These are phyloP conservation scores for Cistogaster globosa DNA, from an alignment of 2,888 invertebrate genomes.

Conservation along the genomic window DNA sequence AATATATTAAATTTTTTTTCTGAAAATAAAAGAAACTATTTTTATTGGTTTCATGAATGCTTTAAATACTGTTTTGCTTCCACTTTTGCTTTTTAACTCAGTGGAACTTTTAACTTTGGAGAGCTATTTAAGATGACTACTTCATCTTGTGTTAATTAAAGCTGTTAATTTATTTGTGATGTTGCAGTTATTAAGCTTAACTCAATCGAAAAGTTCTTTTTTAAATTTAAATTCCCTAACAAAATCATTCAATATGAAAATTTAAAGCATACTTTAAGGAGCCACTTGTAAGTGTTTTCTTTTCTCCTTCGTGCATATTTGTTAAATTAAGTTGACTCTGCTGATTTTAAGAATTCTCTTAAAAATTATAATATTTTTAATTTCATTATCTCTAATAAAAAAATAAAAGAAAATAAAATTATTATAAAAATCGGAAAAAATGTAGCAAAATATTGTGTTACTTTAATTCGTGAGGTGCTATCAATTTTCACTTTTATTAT, in stretches of 20 bases:
- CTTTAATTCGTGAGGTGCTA: constrained; percentile 65
- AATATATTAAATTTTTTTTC: no score
- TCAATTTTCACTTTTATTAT: constrained; percentile 40
- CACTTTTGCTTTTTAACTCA: no score
- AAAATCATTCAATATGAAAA: no score
- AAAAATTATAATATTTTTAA: background rate
- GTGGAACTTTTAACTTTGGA: no score
- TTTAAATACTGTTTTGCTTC: no score
- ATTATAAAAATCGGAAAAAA: background rate
- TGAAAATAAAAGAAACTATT: no score
- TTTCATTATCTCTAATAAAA: background rate
- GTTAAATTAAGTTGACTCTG: constrained; percentile 16
- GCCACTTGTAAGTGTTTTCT: background rate
- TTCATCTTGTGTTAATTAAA: no score
- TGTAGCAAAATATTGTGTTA: constrained; percentile 9
- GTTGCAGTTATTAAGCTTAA: background rate
- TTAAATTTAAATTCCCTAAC: no score
- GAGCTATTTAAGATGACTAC: no score
- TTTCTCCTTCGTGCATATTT: background rate
- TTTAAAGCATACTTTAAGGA: background rate
- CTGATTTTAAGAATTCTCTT: background rate
- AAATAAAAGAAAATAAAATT: background rate
- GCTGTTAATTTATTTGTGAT: no score
- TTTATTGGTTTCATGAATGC: no score
- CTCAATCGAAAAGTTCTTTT: background rate